A percentile compares a stretch with the other conserved stretches of the same genome.
These are phyloP conservation scores for Drosophila heteroneura DNA, from an alignment of 2,888 invertebrate genomes.

Conservation along the genomic window DNA sequence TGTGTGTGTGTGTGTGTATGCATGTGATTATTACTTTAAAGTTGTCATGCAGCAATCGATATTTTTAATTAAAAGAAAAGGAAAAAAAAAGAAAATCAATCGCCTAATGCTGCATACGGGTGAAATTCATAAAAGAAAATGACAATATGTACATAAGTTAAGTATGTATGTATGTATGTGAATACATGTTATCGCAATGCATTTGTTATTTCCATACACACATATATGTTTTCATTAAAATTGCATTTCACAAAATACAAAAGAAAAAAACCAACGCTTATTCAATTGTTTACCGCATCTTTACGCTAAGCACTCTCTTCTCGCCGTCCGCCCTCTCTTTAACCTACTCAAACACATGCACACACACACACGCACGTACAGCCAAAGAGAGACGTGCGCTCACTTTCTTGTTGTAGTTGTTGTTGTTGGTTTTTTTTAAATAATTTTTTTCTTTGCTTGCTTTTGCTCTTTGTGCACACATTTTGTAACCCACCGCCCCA, in stretches of 20 bases:
- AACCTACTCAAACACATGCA: not conserved
- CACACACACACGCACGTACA: conserved; percentile 1
- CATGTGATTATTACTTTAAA: conserved; percentile 63
- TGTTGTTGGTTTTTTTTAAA: not conserved
- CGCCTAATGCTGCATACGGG: conserved; percentile 36
- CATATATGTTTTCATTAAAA: conserved; percentile 2
- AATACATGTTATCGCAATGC: conserved; percentile 17
- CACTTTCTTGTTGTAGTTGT: conserved; percentile 6
- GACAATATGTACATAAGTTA: not conserved
- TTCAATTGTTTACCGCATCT: conserved; percentile 63
- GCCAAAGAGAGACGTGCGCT: not conserved
- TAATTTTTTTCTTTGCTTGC: conserved; percentile 1
- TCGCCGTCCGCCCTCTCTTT: not conserved
- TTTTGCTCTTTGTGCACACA: conserved; percentile 37
- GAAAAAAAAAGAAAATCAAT: conserved; percentile 29
- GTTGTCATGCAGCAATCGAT: conserved; percentile 64
- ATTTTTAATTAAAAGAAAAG: conserved; percentile 67
- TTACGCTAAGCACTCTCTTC: conserved; percentile 10
- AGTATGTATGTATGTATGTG: not conserved
- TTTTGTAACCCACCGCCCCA: conserved; percentile 75
- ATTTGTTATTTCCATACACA: not conserved
- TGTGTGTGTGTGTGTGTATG: conserved; percentile 10
- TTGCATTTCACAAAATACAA: conserved; percentile 4
- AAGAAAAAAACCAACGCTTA: conserved; percentile 25
- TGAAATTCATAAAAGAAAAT: conserved; percentile 42